Evolutionary conservation across 2,113 vertebrate species (phyloP).

Genomic region (Balaenoptera acutorostrata): DNA sequence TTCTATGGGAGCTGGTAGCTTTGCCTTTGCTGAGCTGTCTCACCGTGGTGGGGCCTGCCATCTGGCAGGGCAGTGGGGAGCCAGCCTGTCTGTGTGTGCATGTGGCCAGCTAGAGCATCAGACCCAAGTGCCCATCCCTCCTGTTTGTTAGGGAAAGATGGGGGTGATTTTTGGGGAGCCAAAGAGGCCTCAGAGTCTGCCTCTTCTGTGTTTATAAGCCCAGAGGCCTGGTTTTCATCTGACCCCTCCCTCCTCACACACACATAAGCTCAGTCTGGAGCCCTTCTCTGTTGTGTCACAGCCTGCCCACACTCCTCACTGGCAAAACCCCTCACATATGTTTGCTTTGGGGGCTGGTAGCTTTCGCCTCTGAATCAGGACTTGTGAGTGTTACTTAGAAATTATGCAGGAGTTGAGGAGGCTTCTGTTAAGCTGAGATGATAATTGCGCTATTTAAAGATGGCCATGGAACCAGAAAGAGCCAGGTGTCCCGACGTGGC

Average conservation of each 20-base stretch:
- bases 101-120: background rate
- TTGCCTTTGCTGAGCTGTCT: background rate
- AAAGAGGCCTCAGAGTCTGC: background rate
- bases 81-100: background rate
- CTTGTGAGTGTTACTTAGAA: constrained; percentile 35
- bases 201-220: background rate
- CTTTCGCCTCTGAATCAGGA: constrained; percentile 47
- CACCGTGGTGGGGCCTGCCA: background rate
- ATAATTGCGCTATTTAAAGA: constrained; percentile 55
- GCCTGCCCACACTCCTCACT: background rate
- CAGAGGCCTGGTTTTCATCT: background rate
- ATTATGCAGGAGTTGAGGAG: constrained; percentile 27
- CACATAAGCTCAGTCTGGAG: background rate
- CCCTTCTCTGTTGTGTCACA: background rate
- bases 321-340: background rate
- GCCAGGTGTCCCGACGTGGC: background rate
- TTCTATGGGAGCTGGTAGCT: background rate
- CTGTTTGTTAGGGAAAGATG: background rate
- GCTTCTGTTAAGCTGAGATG: constrained; percentile 46
- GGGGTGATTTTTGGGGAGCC: background rate
- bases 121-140: background rate
- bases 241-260: background rate
- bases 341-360: constrained; percentile 5
- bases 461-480: background rate
- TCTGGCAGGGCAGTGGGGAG: constrained; percentile 42